phyloP scores from a whole-genome alignment of 2,888 invertebrate species.

The Torymus tubicola region DNA sequence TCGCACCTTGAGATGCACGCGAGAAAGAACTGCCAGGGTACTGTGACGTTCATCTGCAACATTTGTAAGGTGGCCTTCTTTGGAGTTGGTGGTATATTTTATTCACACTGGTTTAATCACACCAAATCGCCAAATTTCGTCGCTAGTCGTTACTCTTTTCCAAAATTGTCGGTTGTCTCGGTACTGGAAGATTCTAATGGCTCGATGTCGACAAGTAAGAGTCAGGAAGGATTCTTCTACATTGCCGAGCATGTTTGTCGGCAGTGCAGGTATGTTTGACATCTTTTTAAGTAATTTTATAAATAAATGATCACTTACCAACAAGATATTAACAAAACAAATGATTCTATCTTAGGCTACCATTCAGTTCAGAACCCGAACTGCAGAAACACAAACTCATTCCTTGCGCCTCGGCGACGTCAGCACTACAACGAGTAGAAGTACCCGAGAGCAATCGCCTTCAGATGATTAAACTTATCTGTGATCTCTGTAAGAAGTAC shows the following conservation, averaged over 20 bases:
- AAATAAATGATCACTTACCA: not conserved
- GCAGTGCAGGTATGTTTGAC: constrained; percentile 61
- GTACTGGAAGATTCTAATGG: constrained; percentile 57
- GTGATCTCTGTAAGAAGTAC: constrained; percentile 59
- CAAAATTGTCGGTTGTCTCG: constrained; percentile 63
- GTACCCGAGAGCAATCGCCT: constrained; percentile 19
- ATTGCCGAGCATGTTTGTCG: constrained; percentile 70
- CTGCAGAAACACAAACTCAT: constrained; percentile 57
- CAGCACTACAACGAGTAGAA: not conserved
- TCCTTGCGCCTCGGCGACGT: constrained; percentile 24
- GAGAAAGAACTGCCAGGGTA: constrained; percentile 59
- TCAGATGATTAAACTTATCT: constrained; percentile 56
- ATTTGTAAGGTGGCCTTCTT: constrained; percentile 71
- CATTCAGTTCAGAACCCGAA: constrained; percentile 62
- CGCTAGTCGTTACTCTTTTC: constrained; percentile 68
- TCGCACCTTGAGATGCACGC: constrained; percentile 67
- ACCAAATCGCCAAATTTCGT: constrained; percentile 65
- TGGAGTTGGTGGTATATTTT: constrained; percentile 67
- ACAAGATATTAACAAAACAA: not conserved
- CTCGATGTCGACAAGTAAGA: constrained; percentile 51
- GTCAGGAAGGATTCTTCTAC: constrained; percentile 64
- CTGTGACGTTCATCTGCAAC: constrained; percentile 68
- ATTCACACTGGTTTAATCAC: constrained; percentile 69
- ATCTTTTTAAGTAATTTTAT: not conserved
- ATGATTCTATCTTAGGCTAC: constrained; percentile 45